Evolutionary conservation across 2,797 vertebrate species (phyloP).

Genomic region (Rhadinocentrus ornatus): DNA sequence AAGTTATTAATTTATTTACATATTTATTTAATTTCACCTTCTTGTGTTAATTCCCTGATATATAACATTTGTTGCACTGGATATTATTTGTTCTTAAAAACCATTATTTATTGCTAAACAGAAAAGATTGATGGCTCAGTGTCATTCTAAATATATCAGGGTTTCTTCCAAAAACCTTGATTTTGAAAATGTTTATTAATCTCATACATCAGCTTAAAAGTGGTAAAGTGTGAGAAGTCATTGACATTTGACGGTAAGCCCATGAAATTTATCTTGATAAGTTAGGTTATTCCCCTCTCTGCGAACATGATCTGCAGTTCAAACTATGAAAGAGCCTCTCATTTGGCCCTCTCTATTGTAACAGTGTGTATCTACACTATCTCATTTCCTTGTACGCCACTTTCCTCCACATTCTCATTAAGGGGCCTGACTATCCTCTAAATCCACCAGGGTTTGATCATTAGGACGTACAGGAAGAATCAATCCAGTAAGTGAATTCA

Average conservation of each 20-base stretch:
- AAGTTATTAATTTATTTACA: too few relatives aligned
- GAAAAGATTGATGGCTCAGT: too few relatives aligned
- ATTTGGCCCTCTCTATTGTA: conserved; percentile 60
- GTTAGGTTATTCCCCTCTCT: conserved; percentile 38
- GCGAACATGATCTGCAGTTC: conserved; percentile 80
- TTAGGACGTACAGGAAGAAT: conserved; percentile 77
- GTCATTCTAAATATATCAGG: background rate
- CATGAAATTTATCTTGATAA: conserved; percentile 55
- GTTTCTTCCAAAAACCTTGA: background rate
- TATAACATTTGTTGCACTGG: too few relatives aligned
- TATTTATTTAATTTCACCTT: too few relatives aligned
- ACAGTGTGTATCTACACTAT: conserved; percentile 63
- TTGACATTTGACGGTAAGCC: conserved; percentile 27
- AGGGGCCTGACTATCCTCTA: conserved; percentile 72
- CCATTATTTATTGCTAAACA: too few relatives aligned
- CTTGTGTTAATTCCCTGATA: too few relatives aligned
- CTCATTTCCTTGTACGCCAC: conserved; percentile 62
- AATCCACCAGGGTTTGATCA: conserved; percentile 78
- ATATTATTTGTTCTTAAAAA: too few relatives aligned
- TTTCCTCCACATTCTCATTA: conserved; percentile 68
- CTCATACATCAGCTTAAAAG: conserved; percentile 23
- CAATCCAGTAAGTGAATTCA: conserved; percentile 76
- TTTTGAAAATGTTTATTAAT: background rate
- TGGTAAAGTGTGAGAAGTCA: conserved; percentile 18
- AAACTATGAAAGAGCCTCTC: conserved; percentile 59